Evolutionary conservation across 2,888 invertebrate genomes (phyloP).

Genomic region (Noctua comes): DNA sequence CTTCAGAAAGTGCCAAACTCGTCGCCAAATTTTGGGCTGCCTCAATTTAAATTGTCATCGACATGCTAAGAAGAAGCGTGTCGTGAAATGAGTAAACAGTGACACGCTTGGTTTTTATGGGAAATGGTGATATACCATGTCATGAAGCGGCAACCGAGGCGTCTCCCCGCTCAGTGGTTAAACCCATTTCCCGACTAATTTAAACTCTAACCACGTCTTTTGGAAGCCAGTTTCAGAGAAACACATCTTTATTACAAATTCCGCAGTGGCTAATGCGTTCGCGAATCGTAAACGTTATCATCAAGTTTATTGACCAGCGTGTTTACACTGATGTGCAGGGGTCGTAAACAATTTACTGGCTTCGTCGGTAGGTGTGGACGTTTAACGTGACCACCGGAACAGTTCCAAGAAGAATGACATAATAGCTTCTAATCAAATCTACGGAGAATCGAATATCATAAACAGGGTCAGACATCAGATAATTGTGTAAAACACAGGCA

Average conservation of each 20-base stretch:
- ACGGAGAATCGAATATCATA: conserved; percentile 40
- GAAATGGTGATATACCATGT: not conserved
- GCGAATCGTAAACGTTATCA: conserved; percentile 77
- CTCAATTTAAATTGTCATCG: too few species aligned
- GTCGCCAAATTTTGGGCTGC: too few species aligned
- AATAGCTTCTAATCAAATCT: conserved; percentile 32
- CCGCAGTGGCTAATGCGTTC: conserved; percentile 55
- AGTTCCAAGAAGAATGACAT: conserved; percentile 45
- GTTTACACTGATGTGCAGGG: conserved; percentile 70
- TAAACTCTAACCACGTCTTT: conserved; percentile 30
- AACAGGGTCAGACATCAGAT: not conserved
- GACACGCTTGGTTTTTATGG: not conserved
- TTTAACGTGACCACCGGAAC: conserved; percentile 45
- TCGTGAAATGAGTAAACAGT: not conserved
- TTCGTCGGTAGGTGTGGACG: conserved; percentile 52
- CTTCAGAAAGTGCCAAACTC: too few species aligned
- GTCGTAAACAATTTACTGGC: conserved; percentile 66
- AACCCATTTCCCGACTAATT: conserved; percentile 21
- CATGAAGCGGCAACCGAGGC: not conserved
- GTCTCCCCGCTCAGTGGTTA: not conserved
- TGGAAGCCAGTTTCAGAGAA: conserved; percentile 64
- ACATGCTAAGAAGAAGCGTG: too few species aligned
- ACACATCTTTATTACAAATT: conserved; percentile 64
- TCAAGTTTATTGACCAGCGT: conserved; percentile 74
- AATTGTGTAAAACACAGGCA: not conserved